Evolutionary conservation across 2,113 vertebrate species (phyloP), one percentile per base, ranked within the genome.

Genomic region (Excalfactoria chinensis): DNA sequence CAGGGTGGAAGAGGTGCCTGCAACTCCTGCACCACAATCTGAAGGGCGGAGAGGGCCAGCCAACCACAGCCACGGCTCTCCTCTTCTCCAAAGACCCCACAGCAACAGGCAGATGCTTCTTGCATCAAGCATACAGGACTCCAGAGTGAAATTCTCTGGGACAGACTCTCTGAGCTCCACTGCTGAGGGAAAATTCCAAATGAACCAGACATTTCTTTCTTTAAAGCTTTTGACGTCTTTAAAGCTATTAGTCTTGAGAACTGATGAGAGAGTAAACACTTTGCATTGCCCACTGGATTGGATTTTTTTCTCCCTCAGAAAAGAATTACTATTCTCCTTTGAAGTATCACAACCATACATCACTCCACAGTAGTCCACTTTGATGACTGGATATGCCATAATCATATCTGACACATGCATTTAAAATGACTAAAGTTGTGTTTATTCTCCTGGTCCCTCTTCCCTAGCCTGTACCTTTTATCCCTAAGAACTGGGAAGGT

Each of bases 121-220:
- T 40, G 11, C 9, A 6, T 1, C 4, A 3, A 13, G 48, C 1
- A 3, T 64, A 40, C 43, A 64, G 30, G 41, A 25, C 6, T 1
- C 7, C 55, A 68, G 56, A 73, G 23, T 1, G 18, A 84, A 81
- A 86, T 30, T 32, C 53, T 41, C 48, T 26, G 21, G 9, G 53
- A 53, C 35, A 88, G 84, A 60, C 14, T 12, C 20, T 66, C 46
- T 34, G 35, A 62, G 16, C 16, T 76, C 16, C 49, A 53, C 55
- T 49, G 25, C 32, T 66, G 35, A 88, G 16, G 35, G 11, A 84
- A 84, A 46, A 26, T 21, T 66, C 23, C 22, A 69, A 16, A 82
- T 19, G 25, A 86, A 17, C 9, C 20, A 15, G 3, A 6, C 48
- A 5, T 21, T 8, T 40, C 26, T 59, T 51, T 77, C 43, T 69